These are phyloP conservation scores for Nannobrachium achirus DNA, from an alignment of 2,113 vertebrate species.

Conservation along the genomic window DNA sequence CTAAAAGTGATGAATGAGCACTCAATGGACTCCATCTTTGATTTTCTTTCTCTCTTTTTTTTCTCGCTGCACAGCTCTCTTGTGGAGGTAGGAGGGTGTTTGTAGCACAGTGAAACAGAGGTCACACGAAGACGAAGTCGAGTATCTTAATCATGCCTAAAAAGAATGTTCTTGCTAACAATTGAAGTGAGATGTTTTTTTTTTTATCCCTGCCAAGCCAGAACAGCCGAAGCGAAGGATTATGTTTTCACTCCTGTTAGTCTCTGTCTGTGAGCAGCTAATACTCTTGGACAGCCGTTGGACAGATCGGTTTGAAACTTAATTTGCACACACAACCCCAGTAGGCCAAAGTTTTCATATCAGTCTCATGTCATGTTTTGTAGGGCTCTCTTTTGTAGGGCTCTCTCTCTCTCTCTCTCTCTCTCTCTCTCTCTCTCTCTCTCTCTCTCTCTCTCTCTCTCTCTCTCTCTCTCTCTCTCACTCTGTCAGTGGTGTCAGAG, in stretches of 20 bases:
- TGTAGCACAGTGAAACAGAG: not conserved
- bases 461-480: no score
- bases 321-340: not conserved
- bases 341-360: no score
- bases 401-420: no score
- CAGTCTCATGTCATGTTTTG: no score
- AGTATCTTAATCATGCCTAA: constrained; percentile 1
- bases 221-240: no score
- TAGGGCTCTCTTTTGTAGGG: no score
- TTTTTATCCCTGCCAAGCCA: not conserved
- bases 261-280: not conserved
- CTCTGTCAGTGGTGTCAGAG: no score
- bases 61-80: not conserved
- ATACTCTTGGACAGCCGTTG: not conserved
- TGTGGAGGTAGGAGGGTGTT: not conserved
- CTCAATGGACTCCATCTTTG: constrained; percentile 46
- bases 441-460: no score
- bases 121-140: constrained; percentile 34
- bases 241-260: not conserved
- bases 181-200: not conserved
- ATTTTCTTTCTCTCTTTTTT: constrained; percentile 19
- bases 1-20: constrained; percentile 70
- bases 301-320: not conserved
- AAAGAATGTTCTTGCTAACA: not conserved
- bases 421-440: no score